phyloP scores from a whole-genome alignment of 1,140 invertebrate genomes.

The Drosophila mauritiana region DNA sequence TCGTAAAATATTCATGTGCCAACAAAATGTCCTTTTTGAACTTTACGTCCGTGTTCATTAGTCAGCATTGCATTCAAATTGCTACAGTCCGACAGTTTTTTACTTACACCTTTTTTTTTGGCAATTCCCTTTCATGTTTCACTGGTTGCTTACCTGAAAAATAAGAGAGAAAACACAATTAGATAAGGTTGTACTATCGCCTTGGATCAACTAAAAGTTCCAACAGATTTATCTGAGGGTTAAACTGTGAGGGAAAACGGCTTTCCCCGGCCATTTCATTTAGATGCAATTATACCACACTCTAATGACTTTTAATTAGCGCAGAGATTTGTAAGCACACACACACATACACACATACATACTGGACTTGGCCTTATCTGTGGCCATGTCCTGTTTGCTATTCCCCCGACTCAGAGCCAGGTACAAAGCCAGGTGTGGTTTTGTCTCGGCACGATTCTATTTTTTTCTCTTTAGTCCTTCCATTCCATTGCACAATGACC shows the following conservation, averaged over 20 bases:
- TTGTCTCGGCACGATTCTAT: slow-evolving; percentile 27
- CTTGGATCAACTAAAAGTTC: slow-evolving; percentile 20
- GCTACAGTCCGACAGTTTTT: neutral
- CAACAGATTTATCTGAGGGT: slow-evolving; percentile 15
- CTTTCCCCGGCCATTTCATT: slow-evolving; percentile 14
- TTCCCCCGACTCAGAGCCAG: neutral
- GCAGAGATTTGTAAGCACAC: slow-evolving; percentile 69
- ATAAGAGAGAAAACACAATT: slow-evolving; percentile 11
- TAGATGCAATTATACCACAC: slow-evolving; percentile 68
- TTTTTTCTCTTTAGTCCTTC: slow-evolving; percentile 9
- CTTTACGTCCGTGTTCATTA: slow-evolving; percentile 20
- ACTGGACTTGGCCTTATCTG: slow-evolving; percentile 53
- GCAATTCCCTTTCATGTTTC: slow-evolving; percentile 4
- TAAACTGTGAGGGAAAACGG: slow-evolving; percentile 1
- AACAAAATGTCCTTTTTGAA: slow-evolving; percentile 31
- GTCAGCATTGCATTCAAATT: slow-evolving; percentile 8
- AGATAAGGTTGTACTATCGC: slow-evolving; percentile 29
- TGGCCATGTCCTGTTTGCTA: slow-evolving; percentile 32
- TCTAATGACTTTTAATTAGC: slow-evolving; percentile 82
- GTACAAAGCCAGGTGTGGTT: slow-evolving; percentile 30
- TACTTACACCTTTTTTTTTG: slow-evolving; percentile 11
- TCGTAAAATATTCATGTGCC: slow-evolving; percentile 34
- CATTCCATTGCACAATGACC: slow-evolving; percentile 68
- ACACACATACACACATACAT: slow-evolving; percentile 17
- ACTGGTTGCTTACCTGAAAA: slow-evolving; percentile 58